A percentile compares a stretch with the other conserved stretches of the same genome.
Evolutionary conservation across 2,113 vertebrate genomes (phyloP).

Genomic region (Amphiprion percula): DNA sequence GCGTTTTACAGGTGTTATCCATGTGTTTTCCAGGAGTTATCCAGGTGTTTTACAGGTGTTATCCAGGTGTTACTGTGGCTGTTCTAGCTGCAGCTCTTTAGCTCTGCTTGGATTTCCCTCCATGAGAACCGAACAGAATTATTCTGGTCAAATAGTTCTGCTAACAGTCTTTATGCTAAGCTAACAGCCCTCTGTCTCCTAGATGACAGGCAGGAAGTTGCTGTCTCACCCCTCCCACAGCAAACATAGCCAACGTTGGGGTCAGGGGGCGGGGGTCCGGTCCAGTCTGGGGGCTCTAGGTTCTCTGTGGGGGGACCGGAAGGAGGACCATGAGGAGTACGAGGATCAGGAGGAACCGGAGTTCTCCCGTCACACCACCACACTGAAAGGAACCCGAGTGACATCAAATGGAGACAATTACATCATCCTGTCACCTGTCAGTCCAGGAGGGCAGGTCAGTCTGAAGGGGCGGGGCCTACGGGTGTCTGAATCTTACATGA

Average conservation of each 20-base stretch:
- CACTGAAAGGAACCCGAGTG: conserved; percentile 81
- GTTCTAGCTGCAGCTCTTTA: no score
- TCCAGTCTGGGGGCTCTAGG: conserved; percentile 80
- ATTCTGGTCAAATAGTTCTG: no score
- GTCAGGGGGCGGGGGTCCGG: conserved; percentile 57
- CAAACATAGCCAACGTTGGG: conserved; percentile 84
- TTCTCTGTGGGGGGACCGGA: conserved; percentile 84
- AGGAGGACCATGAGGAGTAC: conserved; percentile 79
- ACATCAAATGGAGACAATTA: conserved; percentile 92
- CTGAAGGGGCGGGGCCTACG: not conserved
- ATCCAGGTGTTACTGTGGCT: no score
- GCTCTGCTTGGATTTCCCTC: no score
- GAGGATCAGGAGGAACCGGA: conserved; percentile 66
- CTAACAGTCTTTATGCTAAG: not conserved
- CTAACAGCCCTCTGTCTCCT: conserved; percentile 53
- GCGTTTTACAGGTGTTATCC: no score
- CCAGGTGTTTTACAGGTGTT: no score
- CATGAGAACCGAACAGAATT: no score
- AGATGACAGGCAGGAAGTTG: conserved; percentile 65
- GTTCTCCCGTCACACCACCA: conserved; percentile 43
- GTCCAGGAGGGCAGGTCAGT: conserved; percentile 88
- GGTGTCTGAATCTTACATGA: not conserved
- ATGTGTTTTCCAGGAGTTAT: no score
- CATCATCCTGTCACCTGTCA: conserved; percentile 92
- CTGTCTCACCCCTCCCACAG: conserved; percentile 78